Base-by-base conservation (phyloP, 2,888 invertebrate genomes). In the Heliconius aoede region DNA sequence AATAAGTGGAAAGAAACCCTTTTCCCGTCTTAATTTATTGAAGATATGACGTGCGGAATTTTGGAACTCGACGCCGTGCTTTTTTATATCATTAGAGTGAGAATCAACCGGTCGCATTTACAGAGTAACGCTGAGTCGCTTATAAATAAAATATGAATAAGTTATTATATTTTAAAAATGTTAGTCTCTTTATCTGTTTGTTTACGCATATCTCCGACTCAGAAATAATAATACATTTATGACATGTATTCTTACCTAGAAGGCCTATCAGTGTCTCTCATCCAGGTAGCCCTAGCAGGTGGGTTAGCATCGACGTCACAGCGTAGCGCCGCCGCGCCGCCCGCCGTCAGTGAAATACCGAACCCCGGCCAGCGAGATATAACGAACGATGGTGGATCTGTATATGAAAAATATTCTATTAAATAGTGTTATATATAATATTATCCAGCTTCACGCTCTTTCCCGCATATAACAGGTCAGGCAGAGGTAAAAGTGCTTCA, bases 281-380 rank as follows among this genome's bases (percentile, higher is more conserved):
- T 96, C 98, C 98, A 98, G 85, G 97, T 95, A 71, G 98, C 98
- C 72, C 96, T 95, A 73, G 98, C 97, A 74, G 97, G 96, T 26
- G 99, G 99, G 94, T 98, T 98, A 84, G 98, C 97, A 93, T 98
- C 98, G 80, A 98, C 98, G 90, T 98, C 98, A 86, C 99, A 99
- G 89, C 98, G 97, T 83, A 99, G 93, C 76, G 98, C 97, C 80
- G 98, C 97, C 80, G 98, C 96, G 88, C 97, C 97, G 79, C 98
- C 98, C 89, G 98, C 98, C 79, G 97, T 95, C 83, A 99, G 95
- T 40, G 98, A 97, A 90, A 97, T 97, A 73, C 98, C 98, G 91
- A 98, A 98, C 72, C 98, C 98, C n/a, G 98, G 98, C 92, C 97
- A 97, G 83, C 98, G 96, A 80, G 98, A 98, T 90, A 98, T 98